Conservation (phyloP, 2,888 invertebrate species). For the Megalurothrips usitatus region DNA sequence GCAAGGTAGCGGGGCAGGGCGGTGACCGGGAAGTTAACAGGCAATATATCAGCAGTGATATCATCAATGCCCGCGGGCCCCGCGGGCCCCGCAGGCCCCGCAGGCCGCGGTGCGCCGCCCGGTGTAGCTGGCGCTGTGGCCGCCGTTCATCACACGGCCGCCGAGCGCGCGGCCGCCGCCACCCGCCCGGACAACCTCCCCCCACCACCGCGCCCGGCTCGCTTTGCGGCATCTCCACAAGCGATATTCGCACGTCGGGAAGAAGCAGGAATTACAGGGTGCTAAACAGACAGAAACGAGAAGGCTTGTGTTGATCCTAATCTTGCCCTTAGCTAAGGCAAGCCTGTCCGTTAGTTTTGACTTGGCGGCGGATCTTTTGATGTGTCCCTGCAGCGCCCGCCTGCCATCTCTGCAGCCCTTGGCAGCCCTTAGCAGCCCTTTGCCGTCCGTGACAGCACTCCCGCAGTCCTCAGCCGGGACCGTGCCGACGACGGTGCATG, state of each 20-base stretch:
- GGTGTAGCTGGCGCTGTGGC: not conserved
- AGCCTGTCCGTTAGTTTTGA: too few species aligned
- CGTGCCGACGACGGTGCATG: not conserved
- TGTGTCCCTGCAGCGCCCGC: too few species aligned
- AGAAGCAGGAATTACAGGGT: too few species aligned
- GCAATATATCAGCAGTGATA: constrained; percentile 8
- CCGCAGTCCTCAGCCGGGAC: not conserved
- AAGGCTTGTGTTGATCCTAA: too few species aligned
- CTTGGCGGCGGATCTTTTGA: too few species aligned
- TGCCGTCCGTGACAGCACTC: not conserved
- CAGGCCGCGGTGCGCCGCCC: not conserved
- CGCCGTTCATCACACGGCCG: not conserved
- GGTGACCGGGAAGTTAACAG: constrained; percentile 4
- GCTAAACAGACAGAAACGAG: too few species aligned
- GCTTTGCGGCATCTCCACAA: not conserved
- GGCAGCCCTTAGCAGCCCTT: not conserved
- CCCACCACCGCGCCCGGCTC: not conserved
- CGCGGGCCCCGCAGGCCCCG: not conserved
- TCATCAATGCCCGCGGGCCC: constrained; percentile 5
- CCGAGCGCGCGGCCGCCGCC: not conserved
- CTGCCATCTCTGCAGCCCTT: too few species aligned
- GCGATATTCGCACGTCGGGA: too few species aligned
- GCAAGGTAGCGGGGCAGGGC: not conserved
- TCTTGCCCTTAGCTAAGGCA: too few species aligned
- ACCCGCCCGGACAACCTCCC: not conserved